These are phyloP conservation scores for Heteropelma amictum DNA, from an alignment of 2,888 invertebrate species.

Conservation along the genomic window DNA sequence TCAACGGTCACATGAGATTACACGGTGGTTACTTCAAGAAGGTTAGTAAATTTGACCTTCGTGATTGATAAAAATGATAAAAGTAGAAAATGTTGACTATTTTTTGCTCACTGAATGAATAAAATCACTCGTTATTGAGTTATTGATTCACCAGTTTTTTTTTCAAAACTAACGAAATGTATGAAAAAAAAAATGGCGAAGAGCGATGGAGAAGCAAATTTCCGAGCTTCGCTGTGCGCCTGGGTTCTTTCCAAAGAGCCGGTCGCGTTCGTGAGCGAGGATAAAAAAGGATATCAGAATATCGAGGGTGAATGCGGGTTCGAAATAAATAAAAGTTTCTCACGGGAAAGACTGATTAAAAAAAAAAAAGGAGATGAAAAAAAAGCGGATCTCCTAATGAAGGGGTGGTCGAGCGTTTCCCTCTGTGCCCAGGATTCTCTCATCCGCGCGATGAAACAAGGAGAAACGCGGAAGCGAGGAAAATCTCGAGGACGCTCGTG, in stretches of 20 bases:
- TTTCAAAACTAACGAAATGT: no score
- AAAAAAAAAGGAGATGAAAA: conserved; percentile 18
- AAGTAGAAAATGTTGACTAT: no score
- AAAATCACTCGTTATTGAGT: no score
- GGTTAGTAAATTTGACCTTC: conserved; percentile 77
- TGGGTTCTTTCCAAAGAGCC: background rate
- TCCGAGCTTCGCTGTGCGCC: background rate
- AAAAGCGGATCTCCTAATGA: conserved; percentile 43
- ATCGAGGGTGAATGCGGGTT: background rate
- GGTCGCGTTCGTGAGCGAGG: background rate
- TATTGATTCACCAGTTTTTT: no score
- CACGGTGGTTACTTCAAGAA: conserved; percentile 99
- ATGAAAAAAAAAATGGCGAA: background rate
- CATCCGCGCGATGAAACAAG: background rate
- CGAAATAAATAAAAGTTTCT: background rate
- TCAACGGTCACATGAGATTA: conserved; percentile 98
- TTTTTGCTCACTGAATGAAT: no score
- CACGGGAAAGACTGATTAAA: conserved; percentile 48
- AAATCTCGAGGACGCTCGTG: conserved; percentile 26
- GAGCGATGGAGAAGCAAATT: background rate
- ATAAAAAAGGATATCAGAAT: background rate
- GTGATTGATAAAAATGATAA: background rate
- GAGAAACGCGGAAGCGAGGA: background rate
- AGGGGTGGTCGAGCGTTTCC: conserved; percentile 31
- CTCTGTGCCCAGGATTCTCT: background rate